These are phyloP conservation scores for Neoaliturus tenellus DNA, from an alignment of 2,888 invertebrate genomes.

Conservation along the genomic window DNA sequence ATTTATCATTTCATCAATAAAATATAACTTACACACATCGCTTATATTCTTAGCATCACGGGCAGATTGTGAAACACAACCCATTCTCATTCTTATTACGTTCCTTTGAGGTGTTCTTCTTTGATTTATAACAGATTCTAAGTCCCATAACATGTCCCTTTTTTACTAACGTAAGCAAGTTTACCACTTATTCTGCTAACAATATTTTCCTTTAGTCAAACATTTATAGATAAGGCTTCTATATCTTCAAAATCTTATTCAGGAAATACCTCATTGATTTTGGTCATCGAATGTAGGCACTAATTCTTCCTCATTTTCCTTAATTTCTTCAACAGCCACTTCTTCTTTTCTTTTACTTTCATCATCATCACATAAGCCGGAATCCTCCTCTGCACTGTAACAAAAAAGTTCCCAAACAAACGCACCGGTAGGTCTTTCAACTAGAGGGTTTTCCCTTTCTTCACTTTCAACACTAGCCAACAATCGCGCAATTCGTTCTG, in stretches of 20 bases:
- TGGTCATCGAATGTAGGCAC: background rate
- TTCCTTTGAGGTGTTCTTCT: too few species aligned
- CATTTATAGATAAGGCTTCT: background rate
- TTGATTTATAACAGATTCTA: too few species aligned
- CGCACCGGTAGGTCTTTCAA: background rate
- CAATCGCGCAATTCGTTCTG: background rate
- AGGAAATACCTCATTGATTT: background rate
- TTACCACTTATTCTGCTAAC: background rate
- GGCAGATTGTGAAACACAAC: background rate
- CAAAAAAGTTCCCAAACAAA: background rate
- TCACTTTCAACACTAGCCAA: conserved; percentile 35
- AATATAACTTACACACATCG: background rate
- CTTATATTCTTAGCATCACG: background rate
- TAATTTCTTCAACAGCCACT: background rate
- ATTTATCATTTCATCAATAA: conserved; percentile 10
- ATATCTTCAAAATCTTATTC: background rate
- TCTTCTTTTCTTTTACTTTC: background rate
- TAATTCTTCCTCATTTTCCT: background rate
- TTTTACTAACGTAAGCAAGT: conserved; percentile 7
- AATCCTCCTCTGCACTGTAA: background rate
- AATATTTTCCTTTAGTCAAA: conserved; percentile 2
- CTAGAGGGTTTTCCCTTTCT: background rate
- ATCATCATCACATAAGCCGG: background rate
- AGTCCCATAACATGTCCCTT: conserved; percentile 5
- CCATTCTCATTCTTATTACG: too few species aligned